phyloP scores from a whole-genome alignment of 1,140 invertebrate genomes.

The Ephestia elutella region DNA sequence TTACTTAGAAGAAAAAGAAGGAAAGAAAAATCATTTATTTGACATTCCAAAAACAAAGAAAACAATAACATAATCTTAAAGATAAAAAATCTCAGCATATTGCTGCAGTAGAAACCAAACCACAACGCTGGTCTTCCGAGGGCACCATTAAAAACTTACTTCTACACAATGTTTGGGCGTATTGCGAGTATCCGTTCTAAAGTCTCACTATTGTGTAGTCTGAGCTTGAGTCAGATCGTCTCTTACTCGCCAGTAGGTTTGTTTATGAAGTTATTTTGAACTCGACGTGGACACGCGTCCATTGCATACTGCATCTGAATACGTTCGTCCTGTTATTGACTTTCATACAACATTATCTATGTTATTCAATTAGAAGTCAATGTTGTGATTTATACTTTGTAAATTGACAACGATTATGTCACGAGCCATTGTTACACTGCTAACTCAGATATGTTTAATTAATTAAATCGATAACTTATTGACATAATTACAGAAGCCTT shows the following conservation, averaged over 20 bases:
- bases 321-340: constrained; percentile 13
- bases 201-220: not conserved
- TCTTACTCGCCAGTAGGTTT: constrained; percentile 32
- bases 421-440: constrained; percentile 10
- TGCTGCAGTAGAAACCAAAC: no score
- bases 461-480: constrained; percentile 7
- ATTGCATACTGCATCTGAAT: constrained; percentile 22
- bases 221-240: not conserved
- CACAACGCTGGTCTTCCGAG: no score
- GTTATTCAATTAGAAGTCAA: constrained; percentile 8
- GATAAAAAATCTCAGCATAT: no score
- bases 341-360: not conserved
- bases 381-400: constrained; percentile 1
- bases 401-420: constrained; percentile 2
- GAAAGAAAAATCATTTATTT: no score
- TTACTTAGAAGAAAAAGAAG: no score
- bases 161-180: no score
- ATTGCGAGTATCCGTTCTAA: not conserved
- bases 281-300: constrained; percentile 29
- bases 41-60: no score
- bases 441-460: constrained; percentile 3
- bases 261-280: constrained; percentile 48
- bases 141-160: no score
- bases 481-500: not conserved
- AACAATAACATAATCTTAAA: no score